Evolutionary conservation across 2,113 vertebrate species (phyloP).

Genomic region (Odontophorus gujanensis): DNA sequence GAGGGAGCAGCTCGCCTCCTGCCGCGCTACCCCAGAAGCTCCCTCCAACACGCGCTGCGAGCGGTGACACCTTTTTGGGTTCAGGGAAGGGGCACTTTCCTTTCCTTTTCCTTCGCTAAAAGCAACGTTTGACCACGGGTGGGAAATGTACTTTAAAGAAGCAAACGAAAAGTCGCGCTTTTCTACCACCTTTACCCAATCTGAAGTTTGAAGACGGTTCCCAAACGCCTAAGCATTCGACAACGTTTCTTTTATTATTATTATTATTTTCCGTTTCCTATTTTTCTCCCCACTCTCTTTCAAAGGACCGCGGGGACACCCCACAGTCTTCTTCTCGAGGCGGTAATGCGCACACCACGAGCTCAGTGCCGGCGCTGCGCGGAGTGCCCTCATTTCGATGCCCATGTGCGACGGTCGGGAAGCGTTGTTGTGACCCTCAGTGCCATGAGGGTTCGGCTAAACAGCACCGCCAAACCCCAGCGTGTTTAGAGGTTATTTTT

Average conservation of each 20-base stretch:
- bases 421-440: no score
- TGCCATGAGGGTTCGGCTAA: background rate
- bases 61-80: background rate
- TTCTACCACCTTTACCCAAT: background rate
- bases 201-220: background rate
- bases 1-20: background rate
- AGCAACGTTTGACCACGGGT: fast-evolving
- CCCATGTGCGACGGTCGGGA: background rate
- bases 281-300: background rate
- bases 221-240: background rate
- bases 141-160: background rate
- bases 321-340: background rate
- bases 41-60: background rate
- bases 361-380: background rate
- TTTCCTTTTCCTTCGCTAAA: background rate
- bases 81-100: background rate
- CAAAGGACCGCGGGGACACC: background rate
- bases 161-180: background rate
- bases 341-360: background rate
- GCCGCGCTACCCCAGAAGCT: background rate
- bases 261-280: background rate
- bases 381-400: background rate
- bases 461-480: background rate
- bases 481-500: background rate
- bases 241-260: background rate